Percentiles rank a stretch among this genome's conserved stretches.
phyloP scores from a whole-genome alignment of 2,113 vertebrate genomes.

The Pseudolaguvia tuberculata region DNA sequence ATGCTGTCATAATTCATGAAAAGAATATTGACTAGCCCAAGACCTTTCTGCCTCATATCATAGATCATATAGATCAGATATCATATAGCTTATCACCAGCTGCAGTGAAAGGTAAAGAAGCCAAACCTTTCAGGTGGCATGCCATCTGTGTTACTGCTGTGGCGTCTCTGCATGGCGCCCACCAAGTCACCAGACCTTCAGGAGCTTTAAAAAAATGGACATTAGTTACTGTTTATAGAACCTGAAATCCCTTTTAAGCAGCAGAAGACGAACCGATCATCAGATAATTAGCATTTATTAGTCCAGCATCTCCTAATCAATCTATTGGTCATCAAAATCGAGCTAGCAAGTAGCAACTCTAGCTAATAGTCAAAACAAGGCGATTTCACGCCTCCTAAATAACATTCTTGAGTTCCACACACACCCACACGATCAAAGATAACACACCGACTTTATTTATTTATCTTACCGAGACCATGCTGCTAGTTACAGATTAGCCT shows the following conservation, averaged over 20 bases:
- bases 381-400: neutral
- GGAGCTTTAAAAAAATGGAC: constrained; percentile 44
- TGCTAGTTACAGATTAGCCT: neutral
- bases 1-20: no score
- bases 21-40: no score
- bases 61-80: no score
- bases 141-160: constrained; percentile 95
- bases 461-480: constrained; percentile 33
- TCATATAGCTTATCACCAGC: neutral
- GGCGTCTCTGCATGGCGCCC: constrained; percentile 95
- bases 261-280: neutral
- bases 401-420: neutral
- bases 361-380: neutral
- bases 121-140: constrained; percentile 86
- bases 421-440: neutral
- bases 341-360: neutral
- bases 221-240: neutral
- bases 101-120: neutral
- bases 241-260: neutral
- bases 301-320: neutral
- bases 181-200: constrained; percentile 75
- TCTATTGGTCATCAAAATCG: neutral
- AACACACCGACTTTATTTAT: neutral
- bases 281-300: neutral
- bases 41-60: no score